Percentiles rank a stretch among this genome's conserved stretches.
phyloP scores from a whole-genome alignment of 2,113 vertebrate species.

The Zapus hudsonius region DNA sequence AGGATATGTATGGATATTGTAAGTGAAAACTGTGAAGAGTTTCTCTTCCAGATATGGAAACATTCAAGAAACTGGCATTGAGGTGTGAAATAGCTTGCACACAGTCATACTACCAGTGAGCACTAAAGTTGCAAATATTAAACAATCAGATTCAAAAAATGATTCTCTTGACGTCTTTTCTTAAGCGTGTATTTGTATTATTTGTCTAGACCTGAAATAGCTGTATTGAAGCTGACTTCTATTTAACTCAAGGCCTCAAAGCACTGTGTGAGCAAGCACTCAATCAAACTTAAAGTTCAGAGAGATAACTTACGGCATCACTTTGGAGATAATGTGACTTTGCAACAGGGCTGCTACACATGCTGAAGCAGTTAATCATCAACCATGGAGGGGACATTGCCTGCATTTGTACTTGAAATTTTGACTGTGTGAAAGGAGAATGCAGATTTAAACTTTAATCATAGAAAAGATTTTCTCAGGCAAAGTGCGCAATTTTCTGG shows the following conservation, averaged over 20 bases:
- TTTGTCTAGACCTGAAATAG: not conserved
- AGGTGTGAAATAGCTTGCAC: not conserved
- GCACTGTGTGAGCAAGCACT: not conserved
- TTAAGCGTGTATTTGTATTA: not conserved
- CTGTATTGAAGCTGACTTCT: not conserved
- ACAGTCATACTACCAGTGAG: not conserved
- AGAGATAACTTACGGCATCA: not conserved
- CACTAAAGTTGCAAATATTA: not conserved
- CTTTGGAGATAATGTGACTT: not conserved
- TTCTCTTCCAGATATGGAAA: not conserved
- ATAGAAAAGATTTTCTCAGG: not conserved
- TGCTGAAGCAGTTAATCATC: not conserved
- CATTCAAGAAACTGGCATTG: not conserved
- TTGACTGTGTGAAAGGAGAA: fast-evolving
- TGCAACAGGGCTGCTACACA: not conserved
- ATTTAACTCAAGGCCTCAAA: not conserved
- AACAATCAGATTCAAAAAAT: not conserved
- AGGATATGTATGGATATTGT: no score
- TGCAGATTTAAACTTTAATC: not conserved
- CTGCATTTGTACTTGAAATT: not conserved
- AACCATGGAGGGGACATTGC: not conserved
- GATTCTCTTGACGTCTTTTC: not conserved
- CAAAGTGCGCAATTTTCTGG: not conserved
- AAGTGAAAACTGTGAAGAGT: not conserved
- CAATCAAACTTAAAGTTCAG: not conserved